Evolutionary conservation across 23 tunicate species (phyloP).

Genomic region (Aplidium turbinatum): DNA sequence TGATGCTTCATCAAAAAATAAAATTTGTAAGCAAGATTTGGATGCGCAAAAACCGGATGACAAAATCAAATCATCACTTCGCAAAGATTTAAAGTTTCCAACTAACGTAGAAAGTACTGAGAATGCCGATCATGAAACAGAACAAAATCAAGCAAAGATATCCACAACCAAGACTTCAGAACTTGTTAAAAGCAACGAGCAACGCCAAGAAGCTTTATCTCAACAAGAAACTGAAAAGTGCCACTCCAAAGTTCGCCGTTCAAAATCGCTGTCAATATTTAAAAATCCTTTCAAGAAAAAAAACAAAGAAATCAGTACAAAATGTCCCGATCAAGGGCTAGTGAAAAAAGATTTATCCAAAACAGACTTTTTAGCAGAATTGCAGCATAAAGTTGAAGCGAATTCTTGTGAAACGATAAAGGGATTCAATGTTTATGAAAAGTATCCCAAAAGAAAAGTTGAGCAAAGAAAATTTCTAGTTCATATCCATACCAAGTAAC

Average conservation of each 20-base stretch:
- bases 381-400: not conserved
- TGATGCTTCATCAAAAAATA: too few species aligned
- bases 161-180: not conserved
- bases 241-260: too few species aligned
- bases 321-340: not conserved
- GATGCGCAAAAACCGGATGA: too few species aligned
- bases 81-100: too few species aligned
- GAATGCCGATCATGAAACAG: too few species aligned
- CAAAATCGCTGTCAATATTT: conserved; percentile 27
- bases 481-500: conserved; percentile 78
- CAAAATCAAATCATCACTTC: too few species aligned
- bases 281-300: conserved; percentile 40
- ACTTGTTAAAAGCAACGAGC: not conserved
- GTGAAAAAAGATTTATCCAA: not conserved
- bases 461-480: conserved; percentile 70
- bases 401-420: conserved; percentile 1
- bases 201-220: not conserved
- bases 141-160: not conserved
- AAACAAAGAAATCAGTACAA: not conserved
- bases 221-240: not conserved
- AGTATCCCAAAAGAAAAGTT: conserved; percentile 50
- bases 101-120: too few species aligned
- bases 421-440: conserved; percentile 45
- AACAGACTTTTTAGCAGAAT: conserved; percentile 5
- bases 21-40: too few species aligned